These are phyloP conservation scores for Pandemis cinnamomeana DNA, from an alignment of 2,888 invertebrate genomes.

Conservation along the genomic window DNA sequence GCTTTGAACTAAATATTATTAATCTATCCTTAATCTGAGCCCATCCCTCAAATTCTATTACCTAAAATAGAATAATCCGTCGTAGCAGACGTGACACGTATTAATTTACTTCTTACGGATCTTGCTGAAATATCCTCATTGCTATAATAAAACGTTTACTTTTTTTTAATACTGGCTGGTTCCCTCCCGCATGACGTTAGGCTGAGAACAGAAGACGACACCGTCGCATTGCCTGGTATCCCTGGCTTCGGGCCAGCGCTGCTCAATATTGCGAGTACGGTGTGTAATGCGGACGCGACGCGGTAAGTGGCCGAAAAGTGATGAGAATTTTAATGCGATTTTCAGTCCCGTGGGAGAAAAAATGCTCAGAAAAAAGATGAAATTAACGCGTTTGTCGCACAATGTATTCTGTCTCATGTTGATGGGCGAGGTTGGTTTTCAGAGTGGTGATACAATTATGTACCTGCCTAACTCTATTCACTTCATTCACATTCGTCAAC, in stretches of 20 bases:
- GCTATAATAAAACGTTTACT: not conserved
- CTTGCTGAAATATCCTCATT: too few species aligned
- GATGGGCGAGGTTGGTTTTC: too few species aligned
- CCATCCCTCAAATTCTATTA: not conserved
- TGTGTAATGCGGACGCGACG: conserved; percentile 23
- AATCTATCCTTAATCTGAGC: not conserved
- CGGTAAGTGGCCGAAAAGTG: conserved; percentile 29
- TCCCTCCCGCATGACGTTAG: not conserved
- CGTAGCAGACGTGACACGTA: not conserved
- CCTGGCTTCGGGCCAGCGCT: conserved; percentile 34
- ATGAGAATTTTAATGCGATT: not conserved
- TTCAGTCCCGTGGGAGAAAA: not conserved
- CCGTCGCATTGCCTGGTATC: conserved; percentile 33
- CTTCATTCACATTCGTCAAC: too few species aligned
- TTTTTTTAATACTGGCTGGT: conserved; percentile 1
- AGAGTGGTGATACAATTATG: too few species aligned
- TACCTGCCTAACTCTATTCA: too few species aligned
- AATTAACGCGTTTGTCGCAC: not conserved
- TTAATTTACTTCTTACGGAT: not conserved
- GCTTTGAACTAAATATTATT: not conserved
- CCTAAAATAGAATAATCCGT: not conserved
- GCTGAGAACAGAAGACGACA: conserved; percentile 10
- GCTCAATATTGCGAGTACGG: conserved; percentile 33
- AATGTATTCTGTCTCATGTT: too few species aligned
- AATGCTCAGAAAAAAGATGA: not conserved